phyloP scores from a whole-genome alignment of 2,113 vertebrate genomes.

The Notiomystis cincta region DNA sequence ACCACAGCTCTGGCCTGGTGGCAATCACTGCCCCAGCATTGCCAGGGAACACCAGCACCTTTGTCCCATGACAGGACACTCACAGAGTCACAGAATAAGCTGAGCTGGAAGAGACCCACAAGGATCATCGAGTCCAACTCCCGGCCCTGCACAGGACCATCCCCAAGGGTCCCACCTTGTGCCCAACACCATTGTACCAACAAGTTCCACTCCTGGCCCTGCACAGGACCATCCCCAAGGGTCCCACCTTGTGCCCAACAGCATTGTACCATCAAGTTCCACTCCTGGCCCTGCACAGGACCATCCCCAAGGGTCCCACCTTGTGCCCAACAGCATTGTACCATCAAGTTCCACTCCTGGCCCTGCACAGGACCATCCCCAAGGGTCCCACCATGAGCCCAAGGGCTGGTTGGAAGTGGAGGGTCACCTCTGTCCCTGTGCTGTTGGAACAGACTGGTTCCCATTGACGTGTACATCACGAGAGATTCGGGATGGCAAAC shows the following conservation, averaged over 20 bases:
- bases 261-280: not conserved
- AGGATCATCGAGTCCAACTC: not conserved
- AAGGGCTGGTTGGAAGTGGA: not conserved
- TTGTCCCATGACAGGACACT: too few species aligned
- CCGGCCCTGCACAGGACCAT: not conserved
- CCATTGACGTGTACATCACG: accelerated
- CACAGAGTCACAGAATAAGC: not conserved
- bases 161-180: too few species aligned
- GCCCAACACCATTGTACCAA: not conserved
- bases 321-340: too few species aligned
- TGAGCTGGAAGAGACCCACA: not conserved
- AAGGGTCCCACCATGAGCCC: not conserved
- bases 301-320: not conserved
- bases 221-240: not conserved
- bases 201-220: not conserved
- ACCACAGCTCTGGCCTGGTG: not conserved
- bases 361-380: not conserved
- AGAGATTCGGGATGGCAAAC: not conserved
- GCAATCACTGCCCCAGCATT: not conserved
- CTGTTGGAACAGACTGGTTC: not conserved
- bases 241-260: not conserved
- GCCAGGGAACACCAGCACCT: not conserved
- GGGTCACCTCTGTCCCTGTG: not conserved
- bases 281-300: not conserved
- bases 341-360: not conserved